Evolutionary conservation across 2,113 vertebrate species (phyloP).

Genomic region (Enhydra lutris): DNA sequence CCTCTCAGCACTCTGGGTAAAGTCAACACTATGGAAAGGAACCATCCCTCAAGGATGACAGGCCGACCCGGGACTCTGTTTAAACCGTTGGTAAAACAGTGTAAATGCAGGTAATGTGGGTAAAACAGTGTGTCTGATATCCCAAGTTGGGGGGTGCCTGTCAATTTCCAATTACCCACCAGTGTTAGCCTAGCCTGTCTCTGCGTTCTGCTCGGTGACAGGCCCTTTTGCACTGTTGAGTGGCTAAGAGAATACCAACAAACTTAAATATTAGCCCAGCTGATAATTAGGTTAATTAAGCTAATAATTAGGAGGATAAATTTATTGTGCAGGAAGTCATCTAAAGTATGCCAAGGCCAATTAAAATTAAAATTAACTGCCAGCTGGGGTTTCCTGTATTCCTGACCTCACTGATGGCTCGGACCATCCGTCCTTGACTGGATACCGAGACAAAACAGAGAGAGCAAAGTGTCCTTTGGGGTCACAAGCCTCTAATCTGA

Average conservation of each 20-base stretch:
- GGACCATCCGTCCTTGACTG: neutral
- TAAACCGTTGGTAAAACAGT: neutral
- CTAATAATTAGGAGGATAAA: constrained; percentile 56
- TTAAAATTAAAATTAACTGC: constrained; percentile 53
- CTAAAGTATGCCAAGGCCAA: constrained; percentile 24
- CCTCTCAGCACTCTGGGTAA: accelerated
- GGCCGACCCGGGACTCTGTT: neutral
- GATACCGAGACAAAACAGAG: neutral
- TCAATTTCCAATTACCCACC: neutral
- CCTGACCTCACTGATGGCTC: neutral
- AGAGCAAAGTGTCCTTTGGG: neutral
- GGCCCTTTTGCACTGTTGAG: neutral
- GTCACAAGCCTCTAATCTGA: neutral
- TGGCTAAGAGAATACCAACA: constrained; percentile 6
- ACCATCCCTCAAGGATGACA: neutral
- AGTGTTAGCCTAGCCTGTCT: neutral
- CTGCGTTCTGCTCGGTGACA: neutral
- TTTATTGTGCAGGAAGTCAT: constrained; percentile 49
- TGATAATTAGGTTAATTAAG: constrained; percentile 53
- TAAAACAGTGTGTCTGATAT: neutral
- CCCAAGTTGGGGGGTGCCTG: neutral
- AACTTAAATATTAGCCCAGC: constrained; percentile 42
- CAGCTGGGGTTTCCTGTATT: neutral
- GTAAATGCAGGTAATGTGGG: too few relatives aligned
- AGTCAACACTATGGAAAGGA: neutral